Conservation (phyloP, 2,113 vertebrate genomes). For the Capricornis sumatraensis region DNA sequence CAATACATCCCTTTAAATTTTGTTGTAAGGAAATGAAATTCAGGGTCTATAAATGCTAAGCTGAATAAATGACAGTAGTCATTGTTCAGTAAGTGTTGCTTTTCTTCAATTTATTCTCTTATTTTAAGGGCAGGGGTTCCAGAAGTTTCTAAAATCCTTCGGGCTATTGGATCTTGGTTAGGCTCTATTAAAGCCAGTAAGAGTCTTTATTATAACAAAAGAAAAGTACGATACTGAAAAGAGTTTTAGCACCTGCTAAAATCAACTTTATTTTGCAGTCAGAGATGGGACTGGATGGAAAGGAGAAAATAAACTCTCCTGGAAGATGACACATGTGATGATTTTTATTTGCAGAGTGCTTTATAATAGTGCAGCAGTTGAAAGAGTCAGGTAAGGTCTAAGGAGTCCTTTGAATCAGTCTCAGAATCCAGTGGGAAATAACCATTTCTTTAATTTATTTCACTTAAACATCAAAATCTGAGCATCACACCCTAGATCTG, state of each 20-base stretch:
- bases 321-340: not conserved
- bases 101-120: not conserved
- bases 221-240: not conserved
- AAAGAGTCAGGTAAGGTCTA: not conserved
- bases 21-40: not conserved
- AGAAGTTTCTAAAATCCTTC: not conserved
- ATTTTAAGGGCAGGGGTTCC: not conserved
- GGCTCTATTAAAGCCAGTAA: not conserved
- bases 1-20: not conserved
- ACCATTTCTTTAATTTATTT: not conserved
- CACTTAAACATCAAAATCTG: not conserved
- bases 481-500: not conserved
- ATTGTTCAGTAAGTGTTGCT: not conserved
- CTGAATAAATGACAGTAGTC: not conserved
- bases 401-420: not conserved
- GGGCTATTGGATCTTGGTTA: not conserved
- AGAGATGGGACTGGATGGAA: not conserved
- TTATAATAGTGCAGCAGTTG: not conserved
- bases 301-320: not conserved
- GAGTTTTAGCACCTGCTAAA: not conserved
- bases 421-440: not conserved
- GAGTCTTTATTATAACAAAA: not conserved
- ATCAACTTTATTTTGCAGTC: not conserved
- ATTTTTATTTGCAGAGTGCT: not conserved
- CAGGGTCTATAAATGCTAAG: not conserved